Conservation (phyloP, 2,113 vertebrate species). For the Scomber japonicus region DNA sequence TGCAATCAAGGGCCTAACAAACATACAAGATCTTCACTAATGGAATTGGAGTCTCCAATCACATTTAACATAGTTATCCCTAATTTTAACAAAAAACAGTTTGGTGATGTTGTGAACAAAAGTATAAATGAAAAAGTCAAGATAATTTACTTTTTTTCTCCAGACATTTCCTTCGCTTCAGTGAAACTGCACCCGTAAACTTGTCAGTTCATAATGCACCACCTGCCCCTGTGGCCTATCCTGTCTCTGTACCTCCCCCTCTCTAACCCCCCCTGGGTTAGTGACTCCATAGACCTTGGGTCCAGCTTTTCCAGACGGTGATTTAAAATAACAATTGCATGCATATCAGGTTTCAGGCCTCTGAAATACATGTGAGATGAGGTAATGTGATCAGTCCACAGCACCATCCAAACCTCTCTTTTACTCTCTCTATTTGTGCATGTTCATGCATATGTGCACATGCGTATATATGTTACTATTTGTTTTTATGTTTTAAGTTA, state of each 20-base stretch:
- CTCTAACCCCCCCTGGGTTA: conserved; percentile 51
- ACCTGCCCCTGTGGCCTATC: conserved; percentile 60
- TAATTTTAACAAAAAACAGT: background rate
- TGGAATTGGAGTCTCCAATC: background rate
- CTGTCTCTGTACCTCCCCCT: conserved; percentile 39
- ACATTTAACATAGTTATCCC: background rate
- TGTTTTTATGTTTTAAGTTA: conserved; percentile 35
- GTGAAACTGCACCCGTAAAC: conserved; percentile 37
- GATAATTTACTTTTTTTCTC: background rate
- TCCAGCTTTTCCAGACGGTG: conserved; percentile 83
- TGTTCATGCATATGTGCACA: conserved; percentile 21
- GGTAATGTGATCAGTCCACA: conserved; percentile 83
- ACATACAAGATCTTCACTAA: conserved; percentile 14
- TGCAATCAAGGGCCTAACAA: conserved; percentile 14
- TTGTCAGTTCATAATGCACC: conserved; percentile 52
- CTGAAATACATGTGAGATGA: conserved; percentile 85
- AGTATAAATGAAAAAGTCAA: background rate
- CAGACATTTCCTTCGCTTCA: conserved; percentile 19
- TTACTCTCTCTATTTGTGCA: conserved; percentile 43
- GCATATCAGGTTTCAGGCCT: conserved; percentile 83
- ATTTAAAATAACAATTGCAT: conserved; percentile 88
- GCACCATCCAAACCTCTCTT: conserved; percentile 66
- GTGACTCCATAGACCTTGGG: conserved; percentile 77
- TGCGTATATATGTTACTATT: conserved; percentile 37
- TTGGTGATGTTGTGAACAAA: background rate